Evolutionary conservation across 2,797 vertebrate genomes (phyloP), one percentile per base, ranked within the genome.

Genomic region (Eurystomus glaucurus): DNA sequence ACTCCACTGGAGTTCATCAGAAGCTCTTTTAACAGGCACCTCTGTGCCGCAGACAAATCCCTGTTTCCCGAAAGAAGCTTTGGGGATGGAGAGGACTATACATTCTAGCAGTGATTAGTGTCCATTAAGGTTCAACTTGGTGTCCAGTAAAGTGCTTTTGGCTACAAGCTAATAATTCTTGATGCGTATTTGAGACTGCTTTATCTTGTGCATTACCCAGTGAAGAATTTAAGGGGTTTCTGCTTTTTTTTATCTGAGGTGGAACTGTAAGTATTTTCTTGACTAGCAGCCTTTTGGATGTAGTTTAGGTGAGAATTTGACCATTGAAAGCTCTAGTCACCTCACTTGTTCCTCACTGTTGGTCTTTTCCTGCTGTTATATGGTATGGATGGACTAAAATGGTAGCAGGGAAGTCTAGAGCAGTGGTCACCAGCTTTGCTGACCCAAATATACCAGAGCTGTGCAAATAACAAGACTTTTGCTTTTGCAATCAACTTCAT

Each of bases 91-190:
- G 31, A 91, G 74, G 26, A 26, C 60, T 88, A 0, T 12, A 4
- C 1, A 2, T 72, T 77, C 65, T 43, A 77, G 78, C 64, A 54
- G 55, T 41, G 72, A 77, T 96, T 94, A 81, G 17, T 87, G 61
- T 31, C 86, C 74, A 79, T 90, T 94, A 86, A 54, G 90, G 50
- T 57, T 61, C 26, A 85, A 2, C 9, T 89, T 5, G 0, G 25
- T 93, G 75, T 93, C 90, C 90, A 89, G 43, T 68, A 51, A 92
- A 85, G 83, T 94, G 69, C 57, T 94, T 93, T 85, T 95, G 70
- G 65, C 70, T 97, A 31, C 61, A 91, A 45, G 52, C 72, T 88
- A n/a, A 68, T 95, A 45, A 93, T 97, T 94, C 90, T 66, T 85
- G 41, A 43, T 94, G 66, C 68, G 8, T 52, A 61, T 78, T 80